phyloP scores from a whole-genome alignment of 2,888 invertebrate species.

The Pachliopta kotzebuea region DNA sequence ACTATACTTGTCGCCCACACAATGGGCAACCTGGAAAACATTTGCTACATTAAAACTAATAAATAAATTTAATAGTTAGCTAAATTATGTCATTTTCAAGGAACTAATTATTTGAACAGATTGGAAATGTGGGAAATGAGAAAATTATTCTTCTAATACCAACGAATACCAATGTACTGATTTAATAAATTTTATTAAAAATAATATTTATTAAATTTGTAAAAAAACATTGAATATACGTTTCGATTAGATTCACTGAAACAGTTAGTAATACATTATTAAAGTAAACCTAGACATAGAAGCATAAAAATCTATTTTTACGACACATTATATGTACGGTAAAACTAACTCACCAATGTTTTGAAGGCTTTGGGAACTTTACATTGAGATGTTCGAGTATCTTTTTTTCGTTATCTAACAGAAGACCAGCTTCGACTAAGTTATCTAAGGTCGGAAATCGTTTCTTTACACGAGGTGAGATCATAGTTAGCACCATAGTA shows the following conservation, averaged over 20 bases:
- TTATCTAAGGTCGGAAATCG: slow-evolving; percentile 92
- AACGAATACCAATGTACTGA: neutral
- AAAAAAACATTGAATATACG: neutral
- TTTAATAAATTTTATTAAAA: neutral
- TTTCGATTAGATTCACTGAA: too few relatives aligned
- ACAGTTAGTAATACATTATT: too few relatives aligned
- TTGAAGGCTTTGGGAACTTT: slow-evolving; percentile 91
- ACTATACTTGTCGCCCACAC: slow-evolving; percentile 96
- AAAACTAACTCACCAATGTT: slow-evolving; percentile 85
- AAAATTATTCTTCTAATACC: neutral
- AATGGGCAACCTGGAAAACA: slow-evolving; percentile 84
- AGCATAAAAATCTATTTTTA: neutral
- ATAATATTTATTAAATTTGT: neutral
- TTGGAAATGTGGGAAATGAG: neutral
- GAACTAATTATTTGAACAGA: neutral
- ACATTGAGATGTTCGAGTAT: slow-evolving; percentile 89
- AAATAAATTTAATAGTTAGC: neutral
- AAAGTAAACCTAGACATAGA: neutral
- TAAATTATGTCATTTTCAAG: neutral
- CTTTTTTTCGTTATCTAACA: slow-evolving; percentile 89
- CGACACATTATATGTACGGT: neutral
- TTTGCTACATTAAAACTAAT: neutral
- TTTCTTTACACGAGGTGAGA: slow-evolving; percentile 93
- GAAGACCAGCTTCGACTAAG: slow-evolving; percentile 90
- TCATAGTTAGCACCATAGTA: slow-evolving; percentile 93